Evolutionary conservation across 2,797 vertebrate genomes (phyloP).

Genomic region (Melanotaenia trifasciata): DNA sequence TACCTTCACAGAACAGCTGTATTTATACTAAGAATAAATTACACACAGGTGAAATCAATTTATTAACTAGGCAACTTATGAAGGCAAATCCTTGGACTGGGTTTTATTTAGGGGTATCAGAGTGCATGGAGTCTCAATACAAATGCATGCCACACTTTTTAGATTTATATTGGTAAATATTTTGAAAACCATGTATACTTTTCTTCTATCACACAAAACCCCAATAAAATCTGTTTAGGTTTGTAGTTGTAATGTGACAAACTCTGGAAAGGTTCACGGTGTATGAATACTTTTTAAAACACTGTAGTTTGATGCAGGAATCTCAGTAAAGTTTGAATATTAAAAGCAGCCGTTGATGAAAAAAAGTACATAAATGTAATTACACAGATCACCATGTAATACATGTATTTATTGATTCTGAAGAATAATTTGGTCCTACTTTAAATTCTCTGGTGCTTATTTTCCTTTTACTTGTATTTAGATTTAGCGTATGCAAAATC

Average conservation of each 20-base stretch:
- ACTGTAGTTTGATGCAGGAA: background rate
- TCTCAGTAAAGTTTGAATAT: background rate
- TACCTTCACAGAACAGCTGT: background rate
- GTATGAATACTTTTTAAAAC: background rate
- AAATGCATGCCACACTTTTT: background rate
- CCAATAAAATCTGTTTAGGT: background rate
- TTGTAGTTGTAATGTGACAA: background rate
- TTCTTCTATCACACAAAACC: background rate
- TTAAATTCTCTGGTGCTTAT: background rate
- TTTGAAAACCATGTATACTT: no score
- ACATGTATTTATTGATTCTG: background rate
- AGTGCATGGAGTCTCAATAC: background rate
- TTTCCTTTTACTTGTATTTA: constrained; percentile 13
- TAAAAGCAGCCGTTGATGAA: background rate
- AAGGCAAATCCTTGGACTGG: background rate
- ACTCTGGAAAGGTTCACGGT: background rate
- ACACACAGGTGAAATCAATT: background rate
- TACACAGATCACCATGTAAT: no score
- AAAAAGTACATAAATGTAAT: background rate
- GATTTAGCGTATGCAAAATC: background rate
- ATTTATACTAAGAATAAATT: background rate
- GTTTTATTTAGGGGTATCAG: background rate
- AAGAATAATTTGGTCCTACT: background rate
- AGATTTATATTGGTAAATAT: no score
- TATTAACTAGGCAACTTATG: background rate